Evolutionary conservation across 2,113 vertebrate species (phyloP), one percentile per base, ranked within the genome.

Genomic region (Fregata magnificens): DNA sequence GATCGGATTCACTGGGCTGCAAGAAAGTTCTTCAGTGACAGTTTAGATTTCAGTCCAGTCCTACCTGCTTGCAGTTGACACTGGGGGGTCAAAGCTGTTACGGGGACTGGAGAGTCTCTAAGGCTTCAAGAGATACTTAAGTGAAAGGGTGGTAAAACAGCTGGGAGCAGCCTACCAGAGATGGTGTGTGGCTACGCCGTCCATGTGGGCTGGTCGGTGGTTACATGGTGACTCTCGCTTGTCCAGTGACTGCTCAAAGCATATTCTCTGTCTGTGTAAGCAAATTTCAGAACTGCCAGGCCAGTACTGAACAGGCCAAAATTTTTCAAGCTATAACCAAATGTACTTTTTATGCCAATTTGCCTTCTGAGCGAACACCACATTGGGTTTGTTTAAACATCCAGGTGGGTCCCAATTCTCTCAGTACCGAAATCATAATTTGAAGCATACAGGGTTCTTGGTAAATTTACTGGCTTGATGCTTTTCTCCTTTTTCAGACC

Each of bases 41-140:
- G 47, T 14, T 70, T 10, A n/a, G 38, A 1, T 13, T 32, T 28
- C 6, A 4, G 22, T 28, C 11, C 6, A 4, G 22, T 28, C 11
- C 65, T 45, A 1, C 6, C 10, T n/a, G 55, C 38, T 31, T 44
- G 32, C 11, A 20, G 32, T 9, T 44, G 85, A 6, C 7, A 1
- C 32, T 14, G 44, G 16, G 21, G 28, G 19, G 14, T n/a, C 31
- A 10, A 7, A 42, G 55, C 38, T 59, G 53, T n/a, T 34, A 2
- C 2, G 18, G 66, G 47, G 49, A 32, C 56, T 7, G 5, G 26
- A 22, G 50, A 17, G 31, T 36, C 31, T 26, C 45, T 2, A 19
- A 13, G 61, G 44, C 63, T 52, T 32, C 15, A 10, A 2, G 52
- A 31, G 52, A 12, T 7, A 1, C n/a, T 22, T 1, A 3, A 5